These are phyloP conservation scores for Hylyphantes graminicola DNA, from an alignment of 1,140 invertebrate species.

Conservation along the genomic window DNA sequence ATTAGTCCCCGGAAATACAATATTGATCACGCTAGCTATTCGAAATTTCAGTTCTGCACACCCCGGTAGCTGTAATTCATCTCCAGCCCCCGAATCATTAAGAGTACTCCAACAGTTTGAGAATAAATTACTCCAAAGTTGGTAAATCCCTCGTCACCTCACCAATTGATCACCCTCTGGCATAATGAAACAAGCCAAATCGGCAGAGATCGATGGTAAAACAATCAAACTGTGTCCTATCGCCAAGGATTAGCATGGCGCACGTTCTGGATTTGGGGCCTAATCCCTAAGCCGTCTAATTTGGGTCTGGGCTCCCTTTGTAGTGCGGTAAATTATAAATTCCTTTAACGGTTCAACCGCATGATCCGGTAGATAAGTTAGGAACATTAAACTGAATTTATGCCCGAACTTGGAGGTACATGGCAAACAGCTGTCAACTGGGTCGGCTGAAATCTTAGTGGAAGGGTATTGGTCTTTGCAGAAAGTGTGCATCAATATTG, in stretches of 20 bases:
- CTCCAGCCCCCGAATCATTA: conserved; percentile 31
- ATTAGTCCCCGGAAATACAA: too few relatives aligned
- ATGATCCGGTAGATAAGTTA: conserved; percentile 18
- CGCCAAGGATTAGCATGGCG: conserved; percentile 27
- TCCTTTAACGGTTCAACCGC: conserved; percentile 5
- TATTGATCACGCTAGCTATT: too few relatives aligned
- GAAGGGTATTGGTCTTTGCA: too few relatives aligned
- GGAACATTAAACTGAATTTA: conserved; percentile 30
- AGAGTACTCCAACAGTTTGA: conserved; percentile 33
- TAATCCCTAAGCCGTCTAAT: conserved; percentile 44
- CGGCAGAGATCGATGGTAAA: conserved; percentile 47
- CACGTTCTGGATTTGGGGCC: conserved; percentile 18
- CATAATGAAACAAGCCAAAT: conserved; percentile 46
- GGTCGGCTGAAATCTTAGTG: not conserved
- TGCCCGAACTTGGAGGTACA: not conserved
- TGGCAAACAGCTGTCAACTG: conserved; percentile 3
- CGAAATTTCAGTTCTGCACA: too few relatives aligned
- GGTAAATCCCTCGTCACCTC: conserved; percentile 35
- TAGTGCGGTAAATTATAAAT: conserved; percentile 26
- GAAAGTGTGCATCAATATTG: too few relatives aligned
- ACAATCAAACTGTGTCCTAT: conserved; percentile 37
- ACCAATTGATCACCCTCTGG: conserved; percentile 36
- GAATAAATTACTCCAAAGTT: conserved; percentile 48
- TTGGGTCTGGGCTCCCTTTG: conserved; percentile 12
- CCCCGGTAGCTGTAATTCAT: conserved; percentile 14